These are phyloP conservation scores for Oreochromis niloticus DNA, from an alignment of 2,113 vertebrate genomes.

Conservation along the genomic window DNA sequence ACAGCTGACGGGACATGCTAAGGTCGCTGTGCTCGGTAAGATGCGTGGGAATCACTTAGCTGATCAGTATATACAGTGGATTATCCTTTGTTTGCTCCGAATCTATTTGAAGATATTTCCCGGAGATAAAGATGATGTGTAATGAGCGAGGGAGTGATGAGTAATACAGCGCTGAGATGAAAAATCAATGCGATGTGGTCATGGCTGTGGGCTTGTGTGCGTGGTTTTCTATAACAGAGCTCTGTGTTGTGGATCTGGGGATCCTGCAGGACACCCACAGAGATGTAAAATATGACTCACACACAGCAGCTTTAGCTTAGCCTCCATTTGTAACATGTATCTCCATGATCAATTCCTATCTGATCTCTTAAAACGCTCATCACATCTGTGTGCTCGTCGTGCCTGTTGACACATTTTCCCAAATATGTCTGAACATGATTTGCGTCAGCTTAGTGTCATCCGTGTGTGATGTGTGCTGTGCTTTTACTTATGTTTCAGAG, in stretches of 20 bases:
- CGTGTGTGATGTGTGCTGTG: not conserved
- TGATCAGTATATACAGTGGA: not conserved
- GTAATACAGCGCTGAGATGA: not conserved
- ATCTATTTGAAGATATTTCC: not conserved
- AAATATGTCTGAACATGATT: conserved; percentile 30
- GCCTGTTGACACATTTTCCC: not conserved
- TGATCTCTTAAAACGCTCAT: not conserved
- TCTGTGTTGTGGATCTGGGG: not conserved
- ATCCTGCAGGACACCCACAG: conserved; percentile 33
- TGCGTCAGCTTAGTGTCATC: conserved; percentile 1
- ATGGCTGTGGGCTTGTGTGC: not conserved
- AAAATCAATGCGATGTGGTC: conserved; percentile 3
- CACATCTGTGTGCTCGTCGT: not conserved
- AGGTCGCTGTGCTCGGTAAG: conserved; percentile 85
- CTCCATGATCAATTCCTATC: conserved; percentile 2
- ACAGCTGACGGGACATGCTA: conserved; percentile 77
- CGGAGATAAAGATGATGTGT: not conserved
- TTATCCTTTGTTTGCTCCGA: not conserved
- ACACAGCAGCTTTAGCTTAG: not conserved
- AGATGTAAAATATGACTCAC: conserved; percentile 31
- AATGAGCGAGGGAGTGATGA: not conserved
- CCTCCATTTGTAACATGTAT: not conserved
- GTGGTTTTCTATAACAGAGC: not conserved
- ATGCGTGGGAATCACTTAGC: not conserved
- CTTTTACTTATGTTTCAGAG: conserved; percentile 74